phyloP scores from a whole-genome alignment of 1,140 invertebrate species.

The Ganaspis sp. region DNA sequence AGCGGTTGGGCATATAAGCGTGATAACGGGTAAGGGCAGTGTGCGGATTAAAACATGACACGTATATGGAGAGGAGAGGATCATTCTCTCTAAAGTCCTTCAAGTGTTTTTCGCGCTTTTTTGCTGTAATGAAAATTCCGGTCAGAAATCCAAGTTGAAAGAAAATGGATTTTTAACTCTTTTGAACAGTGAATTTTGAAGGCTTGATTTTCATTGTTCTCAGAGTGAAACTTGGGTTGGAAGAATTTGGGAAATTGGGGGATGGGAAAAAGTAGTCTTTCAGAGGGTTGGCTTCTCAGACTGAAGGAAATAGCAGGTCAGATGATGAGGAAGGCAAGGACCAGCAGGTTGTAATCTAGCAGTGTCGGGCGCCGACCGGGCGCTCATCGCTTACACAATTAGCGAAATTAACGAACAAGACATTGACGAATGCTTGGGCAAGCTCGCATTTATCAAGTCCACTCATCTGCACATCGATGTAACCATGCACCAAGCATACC shows the following conservation, averaged over 20 bases:
- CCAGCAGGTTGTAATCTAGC: constrained; percentile 25
- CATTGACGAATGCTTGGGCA: constrained; percentile 50
- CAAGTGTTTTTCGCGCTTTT: background rate
- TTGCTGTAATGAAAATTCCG: too few relatives aligned
- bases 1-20: background rate
- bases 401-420: constrained; percentile 54
- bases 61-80: background rate
- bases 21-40: background rate
- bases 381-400: constrained; percentile 48
- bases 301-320: background rate
- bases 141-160: too few relatives aligned
- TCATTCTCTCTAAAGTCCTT: background rate
- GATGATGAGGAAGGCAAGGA: background rate
- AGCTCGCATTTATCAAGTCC: constrained; percentile 39
- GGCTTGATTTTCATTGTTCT: too few relatives aligned
- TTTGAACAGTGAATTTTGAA: too few relatives aligned
- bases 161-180: too few relatives aligned
- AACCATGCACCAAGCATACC: too few relatives aligned
- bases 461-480: constrained; percentile 41
- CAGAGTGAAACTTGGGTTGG: too few relatives aligned
- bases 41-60: constrained; percentile 5
- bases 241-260: background rate
- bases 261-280: constrained; percentile 4
- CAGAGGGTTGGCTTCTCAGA: background rate
- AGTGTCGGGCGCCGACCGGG: constrained; percentile 30